Base-by-base conservation (phyloP, 2,888 invertebrate species). In the Chironomus tentans region DNA sequence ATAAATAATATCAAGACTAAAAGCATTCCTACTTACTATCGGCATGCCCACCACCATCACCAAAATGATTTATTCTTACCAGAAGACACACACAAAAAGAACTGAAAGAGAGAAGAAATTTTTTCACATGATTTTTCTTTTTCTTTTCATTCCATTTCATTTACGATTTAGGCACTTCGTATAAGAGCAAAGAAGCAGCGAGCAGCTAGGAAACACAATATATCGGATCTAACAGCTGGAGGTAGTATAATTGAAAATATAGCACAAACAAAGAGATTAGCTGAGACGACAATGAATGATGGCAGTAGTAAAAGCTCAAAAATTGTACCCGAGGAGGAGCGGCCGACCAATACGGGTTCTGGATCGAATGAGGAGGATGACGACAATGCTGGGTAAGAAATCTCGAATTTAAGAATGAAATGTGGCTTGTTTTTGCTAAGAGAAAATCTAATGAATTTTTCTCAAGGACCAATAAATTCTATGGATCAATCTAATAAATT, bases 211-310 rank as follows among this genome's bases (percentile, higher is more conserved):
- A 92, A 92, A 81, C 92, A 94, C 15, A 89, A 93, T 78, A 83
- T 89, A 77, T 87, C 90, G 6, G 89, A 90, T 71, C 91, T 92
- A 80, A 87, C 89, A 77, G 89, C 89, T 79, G 90, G 89, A 50
- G 91, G 92, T 77, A 91, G 92, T 80, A 93, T 95, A 80, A 95
- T 95, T 85, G 95, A 95, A 84, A 95, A 95, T 82, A 90, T 95
- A 78, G 92, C 93, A 71, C 93, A 92, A 81, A 92, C 93, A 24
- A 87, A 91, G 48, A 87, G 90, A 80, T 86, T 94, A 81, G 92
- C 92, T 61, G 94, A 94, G 84, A 94, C 94, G 50, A 90, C 91
- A 62, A 83, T 93, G 78, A 38, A 38, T 38, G 84, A 83, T 77
- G 83, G 81, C 78, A 78, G 82, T 78, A 77, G 77, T 12, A 78